These are phyloP conservation scores for Centropristis striata DNA, from an alignment of 2,113 vertebrate genomes.

Conservation along the genomic window DNA sequence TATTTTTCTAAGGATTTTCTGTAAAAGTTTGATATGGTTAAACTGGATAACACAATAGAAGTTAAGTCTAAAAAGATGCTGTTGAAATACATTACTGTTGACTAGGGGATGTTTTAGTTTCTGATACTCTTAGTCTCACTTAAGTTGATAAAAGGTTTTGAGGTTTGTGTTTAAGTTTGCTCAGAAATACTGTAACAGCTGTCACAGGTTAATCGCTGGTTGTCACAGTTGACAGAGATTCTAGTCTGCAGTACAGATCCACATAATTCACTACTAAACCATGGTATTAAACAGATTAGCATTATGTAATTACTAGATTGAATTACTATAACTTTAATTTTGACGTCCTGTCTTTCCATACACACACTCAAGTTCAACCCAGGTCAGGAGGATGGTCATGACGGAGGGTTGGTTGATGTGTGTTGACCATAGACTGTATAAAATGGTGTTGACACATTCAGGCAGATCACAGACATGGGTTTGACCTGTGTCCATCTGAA, in stretches of 20 bases:
- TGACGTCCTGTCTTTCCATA: neutral
- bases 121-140: neutral
- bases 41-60: neutral
- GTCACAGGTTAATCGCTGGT: conserved; percentile 8
- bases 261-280: neutral
- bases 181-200: neutral
- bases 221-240: neutral
- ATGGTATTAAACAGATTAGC: neutral
- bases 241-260: neutral
- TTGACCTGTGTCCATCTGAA: neutral
- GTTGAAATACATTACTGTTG: neutral
- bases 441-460: too few species aligned
- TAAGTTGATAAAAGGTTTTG: neutral
- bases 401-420: neutral
- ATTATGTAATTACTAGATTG: neutral
- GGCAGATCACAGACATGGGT: neutral
- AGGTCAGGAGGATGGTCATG: neutral
- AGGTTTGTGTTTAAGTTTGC: neutral
- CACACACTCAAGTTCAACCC: neutral
- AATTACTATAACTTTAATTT: neutral
- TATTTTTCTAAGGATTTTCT: neutral
- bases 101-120: neutral
- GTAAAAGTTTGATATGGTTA: neutral
- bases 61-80: neutral
- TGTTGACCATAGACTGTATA: too few species aligned